Base-by-base conservation (phyloP, 2,888 invertebrate genomes). In the Pomacea canaliculata region DNA sequence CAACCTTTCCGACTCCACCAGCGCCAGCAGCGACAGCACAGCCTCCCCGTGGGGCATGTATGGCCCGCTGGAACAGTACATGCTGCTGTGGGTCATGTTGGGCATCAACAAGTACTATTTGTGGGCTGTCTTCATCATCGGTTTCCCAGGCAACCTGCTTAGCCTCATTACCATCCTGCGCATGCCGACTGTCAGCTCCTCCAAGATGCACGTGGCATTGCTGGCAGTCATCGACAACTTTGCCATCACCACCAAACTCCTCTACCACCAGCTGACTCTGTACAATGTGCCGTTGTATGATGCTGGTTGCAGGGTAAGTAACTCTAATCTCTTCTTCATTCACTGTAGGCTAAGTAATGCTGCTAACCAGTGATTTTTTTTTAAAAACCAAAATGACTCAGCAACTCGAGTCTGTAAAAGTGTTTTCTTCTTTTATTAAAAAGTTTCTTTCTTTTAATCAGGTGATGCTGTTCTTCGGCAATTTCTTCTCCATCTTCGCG, bases 121-220 rank as follows among this genome's bases (percentile, higher is more conserved):
- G n/a, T 79, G 77, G 77, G 62, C 77, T 37, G 13, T 79, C 49
- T 37, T 79, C 19, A 71, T 66, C 27, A 27, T 80, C n/a, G 80
- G 80, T 8, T 62, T 77, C 19, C 80, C 80, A 13, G 80, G 80
- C 16, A 80, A 80, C 73, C 13, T 77, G 60, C 71, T 86, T 10
- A 85, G 84, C 56, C 81, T 88, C 13, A 73, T 85, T 65, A 85
- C 86, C 71, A 83, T 87, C 74, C 71, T 81, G 48, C 77, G 78
- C 5, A 85, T 88, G 84, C 80, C 82, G 60, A 84, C 85, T 3
- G 79, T 85, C 63, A 79, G 84, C 62, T 87, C 87, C 18, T 87
- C 86, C 51, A 83, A 84, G 23, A 76, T 86, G 27, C 85, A 83
- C 71, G 85, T 86, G 82, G 76, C 81, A 8, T 76, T 82, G 16